Evolutionary conservation across 2,797 vertebrate genomes (phyloP).

Genomic region (Paguma larvata): DNA sequence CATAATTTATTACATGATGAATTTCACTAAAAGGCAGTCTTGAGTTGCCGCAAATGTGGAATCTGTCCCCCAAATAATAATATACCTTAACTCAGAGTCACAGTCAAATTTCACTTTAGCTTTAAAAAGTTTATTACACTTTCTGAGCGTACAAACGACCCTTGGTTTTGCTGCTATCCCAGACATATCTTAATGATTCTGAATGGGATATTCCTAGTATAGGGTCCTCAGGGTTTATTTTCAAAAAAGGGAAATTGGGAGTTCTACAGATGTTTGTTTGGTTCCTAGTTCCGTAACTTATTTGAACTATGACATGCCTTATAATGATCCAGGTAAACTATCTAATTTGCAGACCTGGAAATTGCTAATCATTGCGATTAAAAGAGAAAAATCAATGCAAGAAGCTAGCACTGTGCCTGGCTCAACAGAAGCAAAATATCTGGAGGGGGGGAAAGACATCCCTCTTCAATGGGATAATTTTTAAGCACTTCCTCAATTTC

Average conservation of each 20-base stretch:
- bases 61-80: background rate
- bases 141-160: background rate
- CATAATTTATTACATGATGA: background rate
- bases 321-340: background rate
- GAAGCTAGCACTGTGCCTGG: background rate
- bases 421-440: background rate
- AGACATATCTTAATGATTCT: background rate
- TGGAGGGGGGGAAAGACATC: background rate
- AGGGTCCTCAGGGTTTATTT: background rate
- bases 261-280: background rate
- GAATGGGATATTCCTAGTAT: background rate
- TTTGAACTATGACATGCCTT: background rate
- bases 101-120: background rate
- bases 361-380: background rate
- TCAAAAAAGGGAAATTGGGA: background rate
- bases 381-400: background rate
- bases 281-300: background rate
- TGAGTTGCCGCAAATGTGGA: background rate
- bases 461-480: background rate
- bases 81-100: background rate
- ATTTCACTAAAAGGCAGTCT: background rate
- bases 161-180: background rate
- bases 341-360: background rate
- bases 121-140: background rate
- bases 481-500: background rate